Percentiles rank a stretch among this genome's conserved stretches.
phyloP scores from a whole-genome alignment of 2,113 vertebrate species.

The Zingel zingel region DNA sequence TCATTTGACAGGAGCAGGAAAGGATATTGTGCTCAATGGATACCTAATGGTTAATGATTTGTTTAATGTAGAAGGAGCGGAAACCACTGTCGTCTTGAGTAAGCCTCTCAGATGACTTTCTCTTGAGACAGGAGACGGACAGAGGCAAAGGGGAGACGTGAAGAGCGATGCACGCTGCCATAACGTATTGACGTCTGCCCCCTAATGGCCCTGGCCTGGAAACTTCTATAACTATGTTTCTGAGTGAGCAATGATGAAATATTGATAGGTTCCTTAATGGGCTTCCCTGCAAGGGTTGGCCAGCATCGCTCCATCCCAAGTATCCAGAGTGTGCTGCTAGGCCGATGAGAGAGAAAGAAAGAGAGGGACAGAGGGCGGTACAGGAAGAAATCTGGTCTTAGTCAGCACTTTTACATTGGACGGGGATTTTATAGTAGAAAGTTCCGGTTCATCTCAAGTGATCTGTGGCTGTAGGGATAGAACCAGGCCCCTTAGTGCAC shows the following conservation, averaged over 20 bases:
- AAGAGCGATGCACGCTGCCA: constrained; percentile 67
- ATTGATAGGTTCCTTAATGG: constrained; percentile 91
- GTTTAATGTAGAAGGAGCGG: constrained; percentile 80
- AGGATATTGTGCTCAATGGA: constrained; percentile 59
- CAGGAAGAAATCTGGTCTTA: constrained; percentile 69
- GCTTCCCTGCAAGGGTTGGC: constrained; percentile 81
- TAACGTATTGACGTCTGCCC: constrained; percentile 81
- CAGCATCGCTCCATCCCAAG: constrained; percentile 51
- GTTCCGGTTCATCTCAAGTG: constrained; percentile 61
- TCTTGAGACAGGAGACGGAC: constrained; percentile 63
- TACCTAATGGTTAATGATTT: constrained; percentile 82
- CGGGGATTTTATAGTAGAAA: constrained; percentile 51
- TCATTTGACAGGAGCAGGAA: constrained; percentile 61
- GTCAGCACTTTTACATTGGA: constrained; percentile 73
- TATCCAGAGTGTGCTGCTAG: constrained; percentile 60
- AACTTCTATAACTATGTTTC: constrained; percentile 84
- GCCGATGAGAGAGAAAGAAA: constrained; percentile 46
- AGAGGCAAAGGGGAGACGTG: constrained; percentile 12
- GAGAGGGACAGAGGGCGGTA: constrained; percentile 41
- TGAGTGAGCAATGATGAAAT: constrained; percentile 90
- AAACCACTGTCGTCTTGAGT: constrained; percentile 75
- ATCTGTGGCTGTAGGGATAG: constrained; percentile 40
- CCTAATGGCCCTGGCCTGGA: constrained; percentile 83
- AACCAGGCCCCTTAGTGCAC: constrained; percentile 42
- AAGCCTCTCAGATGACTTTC: constrained; percentile 73